These are phyloP conservation scores for Zygaena filipendulae DNA, from an alignment of 2,888 invertebrate genomes.

Conservation along the genomic window DNA sequence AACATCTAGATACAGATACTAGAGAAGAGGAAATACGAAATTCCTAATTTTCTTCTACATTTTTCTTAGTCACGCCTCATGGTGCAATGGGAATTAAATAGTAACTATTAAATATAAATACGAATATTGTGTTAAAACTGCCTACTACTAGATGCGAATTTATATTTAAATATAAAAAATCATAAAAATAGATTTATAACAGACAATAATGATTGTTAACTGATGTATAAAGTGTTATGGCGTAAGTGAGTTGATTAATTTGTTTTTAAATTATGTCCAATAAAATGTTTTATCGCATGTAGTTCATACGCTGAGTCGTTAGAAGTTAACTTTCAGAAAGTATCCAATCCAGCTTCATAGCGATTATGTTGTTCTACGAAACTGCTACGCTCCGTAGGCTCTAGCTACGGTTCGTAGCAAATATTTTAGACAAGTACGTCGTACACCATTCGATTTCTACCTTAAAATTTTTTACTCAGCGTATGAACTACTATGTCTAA, in stretches of 20 bases:
- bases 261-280: slow-evolving; percentile 43
- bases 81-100: slow-evolving; percentile 38
- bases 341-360: too few relatives aligned
- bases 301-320: slow-evolving; percentile 51
- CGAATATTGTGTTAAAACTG: slow-evolving; percentile 65
- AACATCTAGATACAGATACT: too few relatives aligned
- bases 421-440: too few relatives aligned
- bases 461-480: too few relatives aligned
- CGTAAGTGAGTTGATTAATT: slow-evolving; percentile 52
- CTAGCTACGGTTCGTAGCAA: too few relatives aligned
- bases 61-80: too few relatives aligned
- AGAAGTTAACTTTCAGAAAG: too few relatives aligned
- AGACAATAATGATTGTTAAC: slow-evolving; percentile 70
- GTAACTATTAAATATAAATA: slow-evolving; percentile 41
- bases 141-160: slow-evolving; percentile 66
- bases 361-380: too few relatives aligned
- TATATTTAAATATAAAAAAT: slow-evolving; percentile 63
- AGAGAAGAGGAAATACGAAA: too few relatives aligned
- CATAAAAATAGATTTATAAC: slow-evolving; percentile 67
- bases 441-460: too few relatives aligned
- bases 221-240: slow-evolving; percentile 66
- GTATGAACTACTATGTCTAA: slow-evolving; percentile 54
- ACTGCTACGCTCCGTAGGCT: too few relatives aligned
- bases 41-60: too few relatives aligned
- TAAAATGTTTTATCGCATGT: slow-evolving; percentile 32